Percentiles rank a stretch among this genome's conserved stretches.
phyloP scores from a whole-genome alignment of 37 sponge, comb jelly and placozoan genomes.

The Agelas oroides region DNA sequence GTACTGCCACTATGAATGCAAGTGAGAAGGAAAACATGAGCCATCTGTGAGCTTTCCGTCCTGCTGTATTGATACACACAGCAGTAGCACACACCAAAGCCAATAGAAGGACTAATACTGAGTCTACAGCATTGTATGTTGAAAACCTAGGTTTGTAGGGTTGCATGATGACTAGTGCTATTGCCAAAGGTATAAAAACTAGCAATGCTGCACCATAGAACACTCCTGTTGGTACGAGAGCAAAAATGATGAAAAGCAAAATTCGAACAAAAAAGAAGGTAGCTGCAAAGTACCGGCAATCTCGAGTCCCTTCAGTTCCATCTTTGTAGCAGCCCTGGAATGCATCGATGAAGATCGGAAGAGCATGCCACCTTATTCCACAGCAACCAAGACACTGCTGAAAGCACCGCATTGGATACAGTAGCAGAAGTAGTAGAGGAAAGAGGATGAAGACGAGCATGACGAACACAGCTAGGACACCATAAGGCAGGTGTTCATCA shows the following conservation, averaged over 20 bases:
- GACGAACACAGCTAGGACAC: slow-evolving; percentile 7
- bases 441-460: slow-evolving; percentile 14
- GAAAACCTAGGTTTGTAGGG: not conserved
- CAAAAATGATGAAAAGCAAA: slow-evolving; percentile 4
- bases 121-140: not conserved
- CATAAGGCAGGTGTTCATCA: slow-evolving; percentile 29
- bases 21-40: no score
- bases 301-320: slow-evolving; percentile 41
- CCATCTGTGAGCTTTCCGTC: not conserved
- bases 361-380: not conserved
- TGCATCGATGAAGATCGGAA: slow-evolving; percentile 36
- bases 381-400: not conserved
- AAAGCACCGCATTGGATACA: slow-evolving; percentile 14
- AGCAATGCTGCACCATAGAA: not conserved
- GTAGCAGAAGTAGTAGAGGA: slow-evolving; percentile 47
- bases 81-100: not conserved
- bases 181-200: not conserved
- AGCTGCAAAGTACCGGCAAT: slow-evolving; percentile 65
- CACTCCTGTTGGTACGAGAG: not conserved
- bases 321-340: slow-evolving; percentile 70
- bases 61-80: not conserved
- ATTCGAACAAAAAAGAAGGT: slow-evolving; percentile 42
- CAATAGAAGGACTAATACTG: not conserved
- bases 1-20: no score
- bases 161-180: not conserved